Conservation (phyloP, 1,140 invertebrate species). For the Popillia japonica region DNA sequence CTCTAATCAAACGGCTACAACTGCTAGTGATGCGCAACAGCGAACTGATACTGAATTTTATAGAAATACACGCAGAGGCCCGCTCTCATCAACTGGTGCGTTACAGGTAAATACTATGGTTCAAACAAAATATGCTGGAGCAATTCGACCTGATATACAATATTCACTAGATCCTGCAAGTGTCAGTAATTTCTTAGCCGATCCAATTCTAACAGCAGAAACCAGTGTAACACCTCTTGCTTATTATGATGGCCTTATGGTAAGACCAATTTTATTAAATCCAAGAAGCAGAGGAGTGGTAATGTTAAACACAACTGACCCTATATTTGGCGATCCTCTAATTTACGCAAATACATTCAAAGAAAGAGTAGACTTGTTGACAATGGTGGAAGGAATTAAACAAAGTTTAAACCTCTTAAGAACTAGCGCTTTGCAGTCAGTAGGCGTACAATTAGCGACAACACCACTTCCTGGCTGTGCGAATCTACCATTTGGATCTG, state of each 20-base stretch:
- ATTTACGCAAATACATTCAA: constrained; percentile 74
- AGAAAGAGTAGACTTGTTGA: constrained; percentile 65
- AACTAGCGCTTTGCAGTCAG: constrained; percentile 61
- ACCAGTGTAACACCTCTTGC: constrained; percentile 62
- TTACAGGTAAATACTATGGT: constrained; percentile 64
- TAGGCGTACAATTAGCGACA: constrained; percentile 58
- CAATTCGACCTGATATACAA: constrained; percentile 70
- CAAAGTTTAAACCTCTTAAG: constrained; percentile 62
- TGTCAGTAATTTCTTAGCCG: constrained; percentile 59
- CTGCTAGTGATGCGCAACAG: constrained; percentile 63
- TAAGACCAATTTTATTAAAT: constrained; percentile 62
- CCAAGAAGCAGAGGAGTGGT: constrained; percentile 70
- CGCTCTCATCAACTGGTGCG: constrained; percentile 63
- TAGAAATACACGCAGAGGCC: constrained; percentile 60
- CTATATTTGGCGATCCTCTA: constrained; percentile 67
- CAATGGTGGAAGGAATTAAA: constrained; percentile 65
- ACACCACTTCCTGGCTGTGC: constrained; percentile 60
- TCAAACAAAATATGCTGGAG: constrained; percentile 61
- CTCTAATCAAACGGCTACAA: constrained; percentile 64
- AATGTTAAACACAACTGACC: constrained; percentile 65
- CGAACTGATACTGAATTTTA: constrained; percentile 65
- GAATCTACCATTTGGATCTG: constrained; percentile 57
- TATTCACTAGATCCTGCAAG: constrained; percentile 68
- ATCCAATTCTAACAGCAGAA: constrained; percentile 63
- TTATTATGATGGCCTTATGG: constrained; percentile 62